A percentile compares a stretch with the other conserved stretches of the same genome.
These are phyloP conservation scores for Polypterus senegalus DNA, from an alignment of 2,113 vertebrate species.

Conservation along the genomic window DNA sequence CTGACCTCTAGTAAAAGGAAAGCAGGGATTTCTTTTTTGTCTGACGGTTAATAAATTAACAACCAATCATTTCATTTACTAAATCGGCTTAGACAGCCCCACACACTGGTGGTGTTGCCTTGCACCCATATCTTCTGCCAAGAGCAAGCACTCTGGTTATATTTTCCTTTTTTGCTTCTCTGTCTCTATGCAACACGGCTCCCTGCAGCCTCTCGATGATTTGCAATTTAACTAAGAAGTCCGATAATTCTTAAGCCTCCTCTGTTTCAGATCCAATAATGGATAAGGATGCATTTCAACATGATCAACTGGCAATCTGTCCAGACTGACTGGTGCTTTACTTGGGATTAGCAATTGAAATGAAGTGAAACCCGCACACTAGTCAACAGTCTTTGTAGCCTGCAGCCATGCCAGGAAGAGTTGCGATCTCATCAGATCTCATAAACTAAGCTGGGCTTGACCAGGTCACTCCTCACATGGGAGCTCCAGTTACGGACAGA, in stretches of 20 bases:
- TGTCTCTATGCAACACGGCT: not conserved
- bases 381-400: not conserved
- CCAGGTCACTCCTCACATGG: not conserved
- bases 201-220: constrained; percentile 57
- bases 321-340: constrained; percentile 67
- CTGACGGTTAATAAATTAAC: no score
- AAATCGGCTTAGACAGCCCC: no score
- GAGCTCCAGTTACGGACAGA: no score
- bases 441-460: constrained; percentile 10
- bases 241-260: constrained; percentile 92
- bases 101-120: no score
- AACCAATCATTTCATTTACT: no score
- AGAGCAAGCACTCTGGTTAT: no score
- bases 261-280: constrained; percentile 86
- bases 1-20: no score
- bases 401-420: not conserved
- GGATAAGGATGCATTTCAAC: constrained; percentile 74
- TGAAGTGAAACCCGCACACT: constrained; percentile 27
- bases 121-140: no score
- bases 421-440: constrained; percentile 16
- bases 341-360: constrained; percentile 59
- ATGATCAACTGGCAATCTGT: constrained; percentile 83
- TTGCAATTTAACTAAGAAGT: constrained; percentile 83
- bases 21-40: no score
- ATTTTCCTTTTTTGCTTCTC: no score